phyloP scores from a whole-genome alignment of 2,888 invertebrate genomes.

The Sclerodermus sp. region DNA sequence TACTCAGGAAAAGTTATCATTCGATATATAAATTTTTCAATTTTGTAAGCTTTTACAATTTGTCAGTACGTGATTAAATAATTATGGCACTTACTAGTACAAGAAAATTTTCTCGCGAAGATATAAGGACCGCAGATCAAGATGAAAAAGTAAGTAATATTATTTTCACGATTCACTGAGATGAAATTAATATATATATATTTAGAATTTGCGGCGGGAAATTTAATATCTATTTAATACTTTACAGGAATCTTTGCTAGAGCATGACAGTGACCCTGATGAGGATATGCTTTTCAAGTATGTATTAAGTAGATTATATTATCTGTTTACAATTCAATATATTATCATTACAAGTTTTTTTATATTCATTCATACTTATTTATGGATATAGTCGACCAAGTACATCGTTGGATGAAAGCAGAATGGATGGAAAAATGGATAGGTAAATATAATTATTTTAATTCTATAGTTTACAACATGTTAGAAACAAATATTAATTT shows the following conservation, averaged over 20 bases:
- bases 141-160: constrained; percentile 42
- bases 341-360: background rate
- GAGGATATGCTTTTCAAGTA: constrained; percentile 51
- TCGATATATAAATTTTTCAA: background rate
- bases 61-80: background rate
- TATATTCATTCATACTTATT: constrained; percentile 5
- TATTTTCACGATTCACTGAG: background rate
- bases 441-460: constrained; percentile 24
- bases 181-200: background rate
- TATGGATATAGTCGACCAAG: constrained; percentile 38
- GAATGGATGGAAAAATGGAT: constrained; percentile 35
- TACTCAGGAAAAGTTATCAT: background rate
- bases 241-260: constrained; percentile 45
- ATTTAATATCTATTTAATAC: constrained; percentile 9
- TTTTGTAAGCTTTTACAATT: background rate
- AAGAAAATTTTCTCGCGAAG: constrained; percentile 38
- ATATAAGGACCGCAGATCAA: constrained; percentile 38
- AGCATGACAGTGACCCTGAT: constrained; percentile 52
- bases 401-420: constrained; percentile 22
- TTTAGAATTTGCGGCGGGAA: constrained; percentile 17
- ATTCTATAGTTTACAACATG: too few relatives aligned
- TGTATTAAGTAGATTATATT: constrained; percentile 8
- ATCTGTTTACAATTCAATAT: background rate
- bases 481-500: too few relatives aligned
- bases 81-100: constrained; percentile 38